phyloP scores from a whole-genome alignment of 2,888 invertebrate genomes.

The Callyntrura sp. region DNA sequence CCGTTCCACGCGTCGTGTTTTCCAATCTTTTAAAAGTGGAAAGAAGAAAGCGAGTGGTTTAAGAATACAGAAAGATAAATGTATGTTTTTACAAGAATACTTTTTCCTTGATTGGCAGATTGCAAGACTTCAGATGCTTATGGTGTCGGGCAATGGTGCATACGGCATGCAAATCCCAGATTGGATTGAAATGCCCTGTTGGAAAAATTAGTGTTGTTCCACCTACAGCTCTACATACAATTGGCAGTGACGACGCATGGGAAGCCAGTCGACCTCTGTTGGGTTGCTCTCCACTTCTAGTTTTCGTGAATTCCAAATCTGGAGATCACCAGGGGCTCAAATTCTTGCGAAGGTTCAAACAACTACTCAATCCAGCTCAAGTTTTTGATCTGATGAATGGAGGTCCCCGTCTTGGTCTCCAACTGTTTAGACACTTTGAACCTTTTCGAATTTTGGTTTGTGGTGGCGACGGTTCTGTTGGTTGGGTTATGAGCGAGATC shows the following conservation, averaged over 20 bases:
- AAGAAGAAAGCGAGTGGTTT: background rate
- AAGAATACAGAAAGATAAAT: too few relatives aligned
- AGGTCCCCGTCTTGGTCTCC: conserved; percentile 87
- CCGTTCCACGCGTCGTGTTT: background rate
- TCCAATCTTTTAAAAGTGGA: conserved; percentile 17
- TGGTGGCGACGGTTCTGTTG: conserved; percentile 98
- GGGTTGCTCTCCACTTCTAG: conserved; percentile 93
- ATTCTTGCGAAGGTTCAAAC: conserved; percentile 97
- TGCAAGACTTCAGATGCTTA: conserved; percentile 98
- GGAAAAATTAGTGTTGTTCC: conserved; percentile 98
- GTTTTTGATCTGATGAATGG: conserved; percentile 98
- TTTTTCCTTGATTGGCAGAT: conserved; percentile 86
- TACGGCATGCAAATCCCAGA: conserved; percentile 94
- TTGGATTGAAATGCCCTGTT: conserved; percentile 92
- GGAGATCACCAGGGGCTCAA: conserved; percentile 99
- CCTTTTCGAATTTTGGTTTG: conserved; percentile 98
- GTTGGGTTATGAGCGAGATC: conserved; percentile 98
- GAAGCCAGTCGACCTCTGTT: conserved; percentile 90
- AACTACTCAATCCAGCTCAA: conserved; percentile 98
- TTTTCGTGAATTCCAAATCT: conserved; percentile 99
- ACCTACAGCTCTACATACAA: conserved; percentile 96
- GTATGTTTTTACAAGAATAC: background rate
- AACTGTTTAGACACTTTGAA: conserved; percentile 97
- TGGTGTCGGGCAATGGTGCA: conserved; percentile 98
- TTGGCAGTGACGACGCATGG: conserved; percentile 96